phyloP scores from a whole-genome alignment of 2,888 invertebrate species.

The Rugalucina vietnamica region DNA sequence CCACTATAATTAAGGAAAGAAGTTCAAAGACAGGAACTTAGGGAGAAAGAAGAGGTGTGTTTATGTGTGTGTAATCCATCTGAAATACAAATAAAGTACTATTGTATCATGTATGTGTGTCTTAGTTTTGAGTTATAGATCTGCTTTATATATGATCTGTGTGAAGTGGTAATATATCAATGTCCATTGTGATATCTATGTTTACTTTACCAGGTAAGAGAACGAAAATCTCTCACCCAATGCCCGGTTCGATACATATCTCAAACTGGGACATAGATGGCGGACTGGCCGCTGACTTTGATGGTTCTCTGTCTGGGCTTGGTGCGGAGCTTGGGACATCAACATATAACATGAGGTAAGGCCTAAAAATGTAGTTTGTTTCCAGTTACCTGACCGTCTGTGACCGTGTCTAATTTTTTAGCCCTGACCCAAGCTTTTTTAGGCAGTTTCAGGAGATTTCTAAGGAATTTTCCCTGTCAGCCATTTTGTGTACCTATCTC shows the following conservation, averaged over 20 bases:
- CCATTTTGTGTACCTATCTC: too few species aligned
- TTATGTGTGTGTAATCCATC: too few species aligned
- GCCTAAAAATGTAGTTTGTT: too few species aligned
- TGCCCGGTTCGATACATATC: constrained; percentile 45
- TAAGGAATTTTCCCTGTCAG: too few species aligned
- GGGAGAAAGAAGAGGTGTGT: too few species aligned
- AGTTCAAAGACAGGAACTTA: too few species aligned
- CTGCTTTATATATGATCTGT: neutral
- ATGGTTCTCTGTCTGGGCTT: constrained; percentile 89
- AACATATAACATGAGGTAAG: constrained; percentile 89
- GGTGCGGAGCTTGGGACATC: constrained; percentile 88
- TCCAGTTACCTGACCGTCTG: too few species aligned
- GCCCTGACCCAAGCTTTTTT: too few species aligned
- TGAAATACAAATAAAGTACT: too few species aligned
- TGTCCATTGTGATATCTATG: constrained; percentile 52
- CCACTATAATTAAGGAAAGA: too few species aligned
- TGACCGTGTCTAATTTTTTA: too few species aligned
- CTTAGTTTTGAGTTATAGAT: neutral
- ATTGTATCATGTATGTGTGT: neutral
- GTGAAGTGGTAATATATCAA: neutral
- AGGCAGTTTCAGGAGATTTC: too few species aligned
- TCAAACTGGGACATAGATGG: constrained; percentile 86
- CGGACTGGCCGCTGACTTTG: constrained; percentile 89
- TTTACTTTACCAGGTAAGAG: constrained; percentile 76
- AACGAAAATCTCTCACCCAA: constrained; percentile 73